Conservation (phyloP, 1,140 invertebrate species). For the Calephelis nemesis region DNA sequence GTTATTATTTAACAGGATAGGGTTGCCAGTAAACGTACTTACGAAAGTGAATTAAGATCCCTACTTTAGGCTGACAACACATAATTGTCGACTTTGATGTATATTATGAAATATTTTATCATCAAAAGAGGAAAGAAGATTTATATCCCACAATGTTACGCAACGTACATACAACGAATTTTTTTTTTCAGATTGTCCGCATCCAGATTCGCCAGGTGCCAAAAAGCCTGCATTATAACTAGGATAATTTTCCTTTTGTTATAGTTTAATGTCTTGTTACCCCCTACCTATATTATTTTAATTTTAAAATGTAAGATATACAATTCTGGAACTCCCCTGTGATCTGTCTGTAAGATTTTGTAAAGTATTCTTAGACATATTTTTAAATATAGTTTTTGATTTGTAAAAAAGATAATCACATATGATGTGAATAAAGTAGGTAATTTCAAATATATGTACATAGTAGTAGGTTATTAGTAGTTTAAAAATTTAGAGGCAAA, state of each 20-base stretch:
- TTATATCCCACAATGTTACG: too few species aligned
- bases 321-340: slow-evolving; percentile 76
- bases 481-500: slow-evolving; percentile 52
- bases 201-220: slow-evolving; percentile 69
- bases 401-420: slow-evolving; percentile 18
- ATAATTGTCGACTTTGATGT: too few species aligned
- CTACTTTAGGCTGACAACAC: too few species aligned
- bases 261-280: slow-evolving; percentile 56
- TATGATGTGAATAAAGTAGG: slow-evolving; percentile 14
- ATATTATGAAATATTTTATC: too few species aligned
- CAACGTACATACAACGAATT: neutral
- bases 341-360: slow-evolving; percentile 65
- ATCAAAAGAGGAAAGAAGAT: too few species aligned
- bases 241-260: slow-evolving; percentile 7
- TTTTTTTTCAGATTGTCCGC: slow-evolving; percentile 62
- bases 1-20: too few species aligned
- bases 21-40: too few species aligned
- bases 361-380: slow-evolving; percentile 36
- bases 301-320: slow-evolving; percentile 50
- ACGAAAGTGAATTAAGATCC: too few species aligned
- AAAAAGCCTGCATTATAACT: slow-evolving; percentile 75
- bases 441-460: slow-evolving; percentile 40
- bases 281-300: slow-evolving; percentile 39
- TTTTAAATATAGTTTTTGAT: slow-evolving; percentile 36
- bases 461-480: slow-evolving; percentile 28